These are phyloP conservation scores for Eurytoma adleriae DNA, from an alignment of 2,888 invertebrate species.

Conservation along the genomic window DNA sequence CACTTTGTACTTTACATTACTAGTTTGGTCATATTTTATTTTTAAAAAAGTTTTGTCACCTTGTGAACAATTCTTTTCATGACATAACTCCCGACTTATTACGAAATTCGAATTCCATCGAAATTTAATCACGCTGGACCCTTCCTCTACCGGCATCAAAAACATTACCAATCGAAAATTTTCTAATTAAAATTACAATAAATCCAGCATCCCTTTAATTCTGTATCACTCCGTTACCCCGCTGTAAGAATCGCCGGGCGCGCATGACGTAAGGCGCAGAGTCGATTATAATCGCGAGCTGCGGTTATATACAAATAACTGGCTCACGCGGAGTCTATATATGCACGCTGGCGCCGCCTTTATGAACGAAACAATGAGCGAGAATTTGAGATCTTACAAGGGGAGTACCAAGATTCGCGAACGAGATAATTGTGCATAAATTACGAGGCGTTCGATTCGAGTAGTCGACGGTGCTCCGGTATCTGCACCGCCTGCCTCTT, in stretches of 20 bases:
- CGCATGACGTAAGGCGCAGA: not conserved
- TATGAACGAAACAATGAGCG: slow-evolving; percentile 31
- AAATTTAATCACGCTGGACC: not conserved
- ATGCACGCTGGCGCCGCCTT: not conserved
- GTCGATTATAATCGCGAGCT: slow-evolving; percentile 7
- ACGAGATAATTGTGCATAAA: slow-evolving; percentile 46
- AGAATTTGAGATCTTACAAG: slow-evolving; percentile 45
- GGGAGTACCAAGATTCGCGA: slow-evolving; percentile 23
- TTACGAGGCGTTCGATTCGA: slow-evolving; percentile 3
- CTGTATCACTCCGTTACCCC: not conserved
- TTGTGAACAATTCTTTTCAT: too few species aligned
- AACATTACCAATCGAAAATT: slow-evolving; percentile 16
- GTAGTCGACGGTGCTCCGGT: too few species aligned
- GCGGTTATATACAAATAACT: not conserved
- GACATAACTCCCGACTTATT: too few species aligned
- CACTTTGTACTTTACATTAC: too few species aligned
- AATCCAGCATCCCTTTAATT: not conserved
- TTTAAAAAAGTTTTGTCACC: too few species aligned
- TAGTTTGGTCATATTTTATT: too few species aligned
- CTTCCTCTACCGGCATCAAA: not conserved
- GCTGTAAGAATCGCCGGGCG: not conserved
- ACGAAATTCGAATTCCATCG: not conserved
- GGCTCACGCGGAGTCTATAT: not conserved
- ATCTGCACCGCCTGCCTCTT: not conserved
- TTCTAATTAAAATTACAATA: slow-evolving; percentile 37